Evolutionary conservation across 1,140 invertebrate species (phyloP).

Genomic region (Chionoecetes opilio): DNA sequence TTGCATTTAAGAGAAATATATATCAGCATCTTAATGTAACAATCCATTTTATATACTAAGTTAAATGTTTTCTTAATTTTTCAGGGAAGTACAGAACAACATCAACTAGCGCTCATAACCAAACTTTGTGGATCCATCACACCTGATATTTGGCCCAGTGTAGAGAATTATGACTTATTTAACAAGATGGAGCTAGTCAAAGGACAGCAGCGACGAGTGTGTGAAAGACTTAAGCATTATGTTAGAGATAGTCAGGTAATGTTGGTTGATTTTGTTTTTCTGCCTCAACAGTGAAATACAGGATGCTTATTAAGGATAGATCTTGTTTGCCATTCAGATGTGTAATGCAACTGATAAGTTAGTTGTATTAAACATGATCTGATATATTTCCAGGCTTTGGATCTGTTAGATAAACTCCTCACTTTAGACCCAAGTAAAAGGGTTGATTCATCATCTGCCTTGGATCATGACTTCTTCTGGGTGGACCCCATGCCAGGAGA

Average conservation of each 20-base stretch:
- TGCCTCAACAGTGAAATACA: too few relatives aligned
- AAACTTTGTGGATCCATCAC: conserved; percentile 98
- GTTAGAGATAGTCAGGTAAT: conserved; percentile 92
- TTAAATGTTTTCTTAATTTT: conserved; percentile 50
- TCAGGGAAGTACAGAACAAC: conserved; percentile 96
- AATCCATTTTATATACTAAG: neutral
- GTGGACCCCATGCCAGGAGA: conserved; percentile 97
- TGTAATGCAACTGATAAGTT: neutral
- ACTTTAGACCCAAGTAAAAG: conserved; percentile 97
- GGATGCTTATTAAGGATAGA: too few relatives aligned
- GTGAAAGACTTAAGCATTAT: conserved; percentile 95
- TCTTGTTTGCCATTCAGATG: too few relatives aligned
- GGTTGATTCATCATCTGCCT: conserved; percentile 94
- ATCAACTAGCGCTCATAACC: conserved; percentile 97
- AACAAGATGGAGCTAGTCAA: conserved; percentile 95
- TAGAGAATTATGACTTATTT: conserved; percentile 96
- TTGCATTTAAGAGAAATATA: neutral
- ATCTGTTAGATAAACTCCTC: conserved; percentile 96
- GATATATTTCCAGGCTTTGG: conserved; percentile 91
- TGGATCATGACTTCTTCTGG: conserved; percentile 99
- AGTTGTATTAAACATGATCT: neutral
- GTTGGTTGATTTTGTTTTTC: neutral
- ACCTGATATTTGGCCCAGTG: conserved; percentile 96
- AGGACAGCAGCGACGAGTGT: conserved; percentile 92
- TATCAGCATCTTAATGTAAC: neutral